Evolutionary conservation across 2,888 invertebrate genomes (phyloP), one percentile per base, ranked within the genome.

Genomic region (Tribolium freemani): DNA sequence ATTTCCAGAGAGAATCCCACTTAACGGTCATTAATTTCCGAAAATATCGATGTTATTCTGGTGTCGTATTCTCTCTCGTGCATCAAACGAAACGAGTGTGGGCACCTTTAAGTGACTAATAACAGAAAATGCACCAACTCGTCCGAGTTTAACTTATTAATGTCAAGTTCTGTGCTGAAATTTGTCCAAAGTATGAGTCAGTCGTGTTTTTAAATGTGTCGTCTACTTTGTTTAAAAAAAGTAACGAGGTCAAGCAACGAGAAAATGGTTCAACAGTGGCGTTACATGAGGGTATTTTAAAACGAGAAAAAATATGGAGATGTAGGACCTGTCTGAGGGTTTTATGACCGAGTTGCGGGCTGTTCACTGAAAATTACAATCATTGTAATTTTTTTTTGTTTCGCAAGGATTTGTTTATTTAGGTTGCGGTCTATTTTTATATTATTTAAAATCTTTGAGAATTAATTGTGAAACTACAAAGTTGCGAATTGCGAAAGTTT

Each of bases 111-210:
- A 56, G 54, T 31, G 54, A 56, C 30, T 56, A 56, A 31, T 56
- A 31, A 56, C 30, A n/a, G 13, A 21, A 56, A 56, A 56, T 56
- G 31, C 54, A 53, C 3, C 50, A 38, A 38, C 38, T 38, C 38
- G 38, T 48, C 30, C 30, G 5, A 26, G 21, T 20, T 9, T 60
- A 44, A 10, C 54, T 60, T 60, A 60, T 58, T 45, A 58, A 45
- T 60, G 60, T 46, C 60, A 60, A 60, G 46, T 56, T 56, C 54
- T 38, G 38, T 51, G 51, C 21, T 60, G 45, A 60, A 60, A 45
- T 60, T 60, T 45, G 21, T 16, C 60, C 60, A 60, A 60, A 44
- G 10, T 21, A 45, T 60, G 60, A 60, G 60, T 60, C 60, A 60
- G 38, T 2, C 13, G 8, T 44, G 38, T 51, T 51, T 31, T 44